phyloP scores from a whole-genome alignment of 2,888 invertebrate species.

The Gymnoscelis rufifasciata region DNA sequence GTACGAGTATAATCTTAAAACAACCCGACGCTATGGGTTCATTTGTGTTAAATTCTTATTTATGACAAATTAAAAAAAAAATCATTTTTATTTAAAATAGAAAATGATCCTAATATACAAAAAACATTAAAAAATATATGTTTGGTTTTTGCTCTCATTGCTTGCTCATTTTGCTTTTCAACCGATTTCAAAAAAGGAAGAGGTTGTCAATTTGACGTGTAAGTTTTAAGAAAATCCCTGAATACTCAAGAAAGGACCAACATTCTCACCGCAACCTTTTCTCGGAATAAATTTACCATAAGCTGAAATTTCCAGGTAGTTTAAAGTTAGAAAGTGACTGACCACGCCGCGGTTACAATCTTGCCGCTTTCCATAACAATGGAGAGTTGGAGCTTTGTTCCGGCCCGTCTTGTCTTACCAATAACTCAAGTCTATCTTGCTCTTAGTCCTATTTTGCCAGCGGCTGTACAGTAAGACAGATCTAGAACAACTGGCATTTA shows the following conservation, averaged over 20 bases:
- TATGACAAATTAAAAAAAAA: too few species aligned
- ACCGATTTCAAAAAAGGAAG: too few species aligned
- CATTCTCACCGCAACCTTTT: slow-evolving; percentile 1
- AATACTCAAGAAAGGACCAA: not conserved
- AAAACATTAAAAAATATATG: too few species aligned
- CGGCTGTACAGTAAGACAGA: too few species aligned
- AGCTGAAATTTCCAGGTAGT: slow-evolving; percentile 16
- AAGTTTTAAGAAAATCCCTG: not conserved
- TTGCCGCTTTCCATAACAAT: slow-evolving; percentile 31
- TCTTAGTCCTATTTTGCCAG: not conserved
- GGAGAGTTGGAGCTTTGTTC: slow-evolving; percentile 15
- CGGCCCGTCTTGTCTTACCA: slow-evolving; percentile 8
- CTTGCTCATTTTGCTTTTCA: too few species aligned
- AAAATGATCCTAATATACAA: too few species aligned
- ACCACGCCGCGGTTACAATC: slow-evolving; percentile 20
- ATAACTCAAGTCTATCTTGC: not conserved
- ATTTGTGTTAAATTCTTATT: too few species aligned
- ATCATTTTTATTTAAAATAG: too few species aligned
- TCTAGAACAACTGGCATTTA: not conserved
- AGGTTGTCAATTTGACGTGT: too few species aligned
- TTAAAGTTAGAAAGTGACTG: slow-evolving; percentile 23
- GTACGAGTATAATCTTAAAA: too few species aligned
- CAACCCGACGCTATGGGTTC: too few species aligned
- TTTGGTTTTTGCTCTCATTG: too few species aligned
- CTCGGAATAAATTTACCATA: slow-evolving; percentile 7